Conservation (phyloP, 2,888 invertebrate species). For the Drosophila tanythrix region DNA sequence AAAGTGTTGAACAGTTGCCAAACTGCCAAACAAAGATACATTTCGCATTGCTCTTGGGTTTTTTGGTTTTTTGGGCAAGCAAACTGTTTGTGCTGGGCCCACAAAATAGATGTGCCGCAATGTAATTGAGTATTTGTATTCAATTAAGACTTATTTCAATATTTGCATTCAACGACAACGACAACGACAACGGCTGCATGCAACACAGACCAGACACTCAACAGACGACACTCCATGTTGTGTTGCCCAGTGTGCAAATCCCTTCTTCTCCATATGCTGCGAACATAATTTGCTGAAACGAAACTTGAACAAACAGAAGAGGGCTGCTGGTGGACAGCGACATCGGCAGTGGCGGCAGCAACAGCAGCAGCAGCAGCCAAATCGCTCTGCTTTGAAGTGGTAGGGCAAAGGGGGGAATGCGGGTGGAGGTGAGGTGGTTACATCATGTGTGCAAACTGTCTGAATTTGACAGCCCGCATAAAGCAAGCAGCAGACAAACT, state of each 20-base stretch:
- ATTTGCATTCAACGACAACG: slow-evolving; percentile 76
- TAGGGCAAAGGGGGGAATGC: background rate
- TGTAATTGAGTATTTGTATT: slow-evolving; percentile 84
- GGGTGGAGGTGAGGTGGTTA: slow-evolving; percentile 1
- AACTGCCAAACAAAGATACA: slow-evolving; percentile 12
- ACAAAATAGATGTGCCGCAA: slow-evolving; percentile 81
- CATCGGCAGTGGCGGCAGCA: slow-evolving; percentile 21
- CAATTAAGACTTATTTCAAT: slow-evolving; percentile 84
- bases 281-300: slow-evolving; percentile 77
- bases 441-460: slow-evolving; percentile 77
- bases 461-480: slow-evolving; percentile 82
- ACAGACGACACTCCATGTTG: slow-evolving; percentile 36
- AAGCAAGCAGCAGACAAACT: slow-evolving; percentile 62
- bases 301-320: slow-evolving; percentile 74
- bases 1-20: slow-evolving; percentile 55
- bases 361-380: slow-evolving; percentile 31
- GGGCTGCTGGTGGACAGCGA: slow-evolving; percentile 17
- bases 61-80: background rate
- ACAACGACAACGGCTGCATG: slow-evolving; percentile 18
- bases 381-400: slow-evolving; percentile 35
- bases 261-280: slow-evolving; percentile 62
- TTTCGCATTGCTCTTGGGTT: background rate
- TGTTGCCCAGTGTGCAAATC: slow-evolving; percentile 54
- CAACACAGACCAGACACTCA: slow-evolving; percentile 50
- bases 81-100: slow-evolving; percentile 66